Percentiles rank a stretch among this genome's conserved stretches.
These are phyloP conservation scores for Montipora foliosa DNA, from an alignment of 64 coral and sea anemone species.

Conservation along the genomic window DNA sequence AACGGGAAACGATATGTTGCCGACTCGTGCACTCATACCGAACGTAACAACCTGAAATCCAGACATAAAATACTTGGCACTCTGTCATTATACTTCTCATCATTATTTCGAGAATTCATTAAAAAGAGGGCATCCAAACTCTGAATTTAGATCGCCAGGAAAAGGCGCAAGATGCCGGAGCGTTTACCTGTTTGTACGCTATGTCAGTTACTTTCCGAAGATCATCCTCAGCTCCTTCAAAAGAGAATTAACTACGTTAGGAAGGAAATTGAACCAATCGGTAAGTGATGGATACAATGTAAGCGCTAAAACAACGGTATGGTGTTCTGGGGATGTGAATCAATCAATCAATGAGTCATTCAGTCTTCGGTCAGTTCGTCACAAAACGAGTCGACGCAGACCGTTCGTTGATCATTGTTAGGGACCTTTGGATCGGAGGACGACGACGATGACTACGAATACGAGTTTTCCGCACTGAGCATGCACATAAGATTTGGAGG, in stretches of 20 bases:
- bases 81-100: no score
- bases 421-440: no score
- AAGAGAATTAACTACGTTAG: neutral
- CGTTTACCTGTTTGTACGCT: conserved; percentile 88
- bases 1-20: conserved; percentile 94
- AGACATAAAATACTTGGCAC: neutral
- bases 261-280: neutral
- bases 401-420: no score
- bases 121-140: no score
- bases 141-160: no score
- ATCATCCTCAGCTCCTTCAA: conserved; percentile 91
- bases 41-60: conserved; percentile 84
- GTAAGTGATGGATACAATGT: neutral
- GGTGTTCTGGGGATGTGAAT: neutral
- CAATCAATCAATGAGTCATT: neutral
- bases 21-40: conserved; percentile 93
- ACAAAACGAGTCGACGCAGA: neutral
- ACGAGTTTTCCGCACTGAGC: no score
- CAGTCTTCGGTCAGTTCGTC: neutral
- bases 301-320: neutral
- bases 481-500: no score
- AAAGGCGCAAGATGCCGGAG: neutral
- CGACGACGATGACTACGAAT: no score
- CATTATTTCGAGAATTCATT: no score
- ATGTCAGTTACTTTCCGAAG: conserved; percentile 88